These are phyloP conservation scores for Hydriomena furcata DNA, from an alignment of 2,888 invertebrate genomes.

Conservation along the genomic window DNA sequence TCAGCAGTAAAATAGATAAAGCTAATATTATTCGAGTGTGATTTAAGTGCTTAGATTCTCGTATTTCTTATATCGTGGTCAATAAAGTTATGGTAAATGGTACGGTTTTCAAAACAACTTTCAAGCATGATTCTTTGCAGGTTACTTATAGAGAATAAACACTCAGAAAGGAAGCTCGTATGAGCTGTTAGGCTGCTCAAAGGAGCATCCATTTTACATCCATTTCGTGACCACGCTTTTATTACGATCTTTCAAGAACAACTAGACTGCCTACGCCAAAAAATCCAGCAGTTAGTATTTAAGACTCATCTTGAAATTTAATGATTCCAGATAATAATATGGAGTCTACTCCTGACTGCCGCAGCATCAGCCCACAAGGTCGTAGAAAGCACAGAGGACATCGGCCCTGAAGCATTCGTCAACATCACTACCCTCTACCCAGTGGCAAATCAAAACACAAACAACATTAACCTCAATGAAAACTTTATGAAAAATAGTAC, in stretches of 20 bases:
- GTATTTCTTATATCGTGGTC: not conserved
- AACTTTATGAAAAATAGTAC: constrained; percentile 5
- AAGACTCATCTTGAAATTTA: not conserved
- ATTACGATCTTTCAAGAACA: too few relatives aligned
- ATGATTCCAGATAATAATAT: constrained; percentile 47
- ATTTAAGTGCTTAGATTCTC: constrained; percentile 2
- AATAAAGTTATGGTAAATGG: too few relatives aligned
- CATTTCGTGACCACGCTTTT: too few relatives aligned
- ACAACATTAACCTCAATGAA: constrained; percentile 23
- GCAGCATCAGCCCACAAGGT: constrained; percentile 40
- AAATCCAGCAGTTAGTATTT: too few relatives aligned
- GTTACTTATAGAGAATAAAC: too few relatives aligned
- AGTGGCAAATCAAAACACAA: constrained; percentile 37
- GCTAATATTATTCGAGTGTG: not conserved
- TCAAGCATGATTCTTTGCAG: too few relatives aligned
- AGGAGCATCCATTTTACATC: too few relatives aligned
- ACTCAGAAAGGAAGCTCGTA: too few relatives aligned
- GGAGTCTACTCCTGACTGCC: constrained; percentile 43
- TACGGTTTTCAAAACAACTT: too few relatives aligned
- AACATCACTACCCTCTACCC: constrained; percentile 67
- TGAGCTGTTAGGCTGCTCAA: too few relatives aligned
- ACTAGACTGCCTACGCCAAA: too few relatives aligned
- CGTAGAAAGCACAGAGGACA: constrained; percentile 46
- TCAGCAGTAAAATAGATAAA: not conserved
- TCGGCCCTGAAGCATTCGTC: constrained; percentile 35